phyloP scores from a whole-genome alignment of 2,797 vertebrate species.

The Xenentodon cancila region DNA sequence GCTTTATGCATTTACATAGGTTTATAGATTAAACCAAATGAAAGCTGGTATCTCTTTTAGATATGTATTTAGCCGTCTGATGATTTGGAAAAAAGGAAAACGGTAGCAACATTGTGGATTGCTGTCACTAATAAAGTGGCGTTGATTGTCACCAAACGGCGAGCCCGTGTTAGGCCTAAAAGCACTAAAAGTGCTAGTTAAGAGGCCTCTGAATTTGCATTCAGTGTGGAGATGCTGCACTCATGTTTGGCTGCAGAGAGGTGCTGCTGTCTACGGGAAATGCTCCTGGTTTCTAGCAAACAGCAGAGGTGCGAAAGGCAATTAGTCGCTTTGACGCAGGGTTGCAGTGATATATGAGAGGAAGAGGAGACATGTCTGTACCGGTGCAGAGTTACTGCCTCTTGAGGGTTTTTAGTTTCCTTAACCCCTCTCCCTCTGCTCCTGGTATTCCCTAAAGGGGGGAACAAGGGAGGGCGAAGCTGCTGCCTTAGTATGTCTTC shows the following conservation, averaged over 20 bases:
- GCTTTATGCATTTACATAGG: conserved; percentile 21
- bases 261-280: conserved; percentile 47
- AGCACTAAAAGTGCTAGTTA: background rate
- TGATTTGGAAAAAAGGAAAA: conserved; percentile 2
- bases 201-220: conserved; percentile 18
- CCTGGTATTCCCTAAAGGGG: conserved; percentile 41
- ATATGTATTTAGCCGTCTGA: background rate
- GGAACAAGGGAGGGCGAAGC: conserved; percentile 11
- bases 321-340: conserved; percentile 71
- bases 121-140: accelerated
- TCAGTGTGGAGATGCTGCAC: background rate
- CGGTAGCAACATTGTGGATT: background rate
- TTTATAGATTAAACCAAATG: background rate
- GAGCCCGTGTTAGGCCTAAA: conserved; percentile 1
- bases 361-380: conserved; percentile 72
- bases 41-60: conserved; percentile 5
- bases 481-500: conserved; percentile 43
- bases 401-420: conserved; percentile 65
- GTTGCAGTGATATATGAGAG: conserved; percentile 64
- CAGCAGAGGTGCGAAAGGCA: conserved; percentile 82
- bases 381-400: conserved; percentile 66
- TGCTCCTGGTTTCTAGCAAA: conserved; percentile 57
- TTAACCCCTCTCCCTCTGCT: conserved; percentile 55
- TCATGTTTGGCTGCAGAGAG: conserved; percentile 22
- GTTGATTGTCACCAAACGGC: conserved; percentile 1